Evolutionary conservation across 2,888 invertebrate species (phyloP).

Genomic region (Ctenicera cuprea): DNA sequence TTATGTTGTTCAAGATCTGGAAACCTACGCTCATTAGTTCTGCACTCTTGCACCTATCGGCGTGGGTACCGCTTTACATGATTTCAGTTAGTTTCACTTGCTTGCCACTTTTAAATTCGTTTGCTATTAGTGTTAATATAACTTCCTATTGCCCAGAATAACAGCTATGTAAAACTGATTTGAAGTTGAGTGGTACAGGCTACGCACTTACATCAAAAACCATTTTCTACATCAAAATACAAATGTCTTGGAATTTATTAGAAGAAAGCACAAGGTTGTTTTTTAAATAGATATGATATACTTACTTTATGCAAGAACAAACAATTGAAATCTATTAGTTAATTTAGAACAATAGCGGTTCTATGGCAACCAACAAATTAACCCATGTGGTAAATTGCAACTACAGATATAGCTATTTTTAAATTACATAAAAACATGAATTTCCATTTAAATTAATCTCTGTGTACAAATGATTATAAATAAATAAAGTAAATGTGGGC

Average conservation of each 20-base stretch:
- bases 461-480: no score
- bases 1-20: slow-evolving; percentile 68
- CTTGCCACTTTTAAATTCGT: slow-evolving; percentile 50
- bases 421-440: no score
- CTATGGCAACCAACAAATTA: no score
- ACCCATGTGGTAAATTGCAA: no score
- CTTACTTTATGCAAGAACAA: no score
- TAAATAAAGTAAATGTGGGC: no score
- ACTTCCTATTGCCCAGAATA: slow-evolving; percentile 40
- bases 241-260: background rate
- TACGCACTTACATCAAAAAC: background rate
- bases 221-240: background rate
- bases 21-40: slow-evolving; percentile 68
- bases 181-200: background rate
- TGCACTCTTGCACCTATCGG: slow-evolving; percentile 64
- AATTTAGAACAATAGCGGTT: no score
- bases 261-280: no score
- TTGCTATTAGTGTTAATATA: slow-evolving; percentile 47
- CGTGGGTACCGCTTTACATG: slow-evolving; percentile 53
- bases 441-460: no score
- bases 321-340: no score
- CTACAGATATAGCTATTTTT: no score
- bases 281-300: no score
- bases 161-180: slow-evolving; percentile 13
- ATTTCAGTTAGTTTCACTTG: slow-evolving; percentile 50